Evolutionary conservation across 2,888 invertebrate genomes (phyloP).

Genomic region (Pristionchus maxplancki): DNA sequence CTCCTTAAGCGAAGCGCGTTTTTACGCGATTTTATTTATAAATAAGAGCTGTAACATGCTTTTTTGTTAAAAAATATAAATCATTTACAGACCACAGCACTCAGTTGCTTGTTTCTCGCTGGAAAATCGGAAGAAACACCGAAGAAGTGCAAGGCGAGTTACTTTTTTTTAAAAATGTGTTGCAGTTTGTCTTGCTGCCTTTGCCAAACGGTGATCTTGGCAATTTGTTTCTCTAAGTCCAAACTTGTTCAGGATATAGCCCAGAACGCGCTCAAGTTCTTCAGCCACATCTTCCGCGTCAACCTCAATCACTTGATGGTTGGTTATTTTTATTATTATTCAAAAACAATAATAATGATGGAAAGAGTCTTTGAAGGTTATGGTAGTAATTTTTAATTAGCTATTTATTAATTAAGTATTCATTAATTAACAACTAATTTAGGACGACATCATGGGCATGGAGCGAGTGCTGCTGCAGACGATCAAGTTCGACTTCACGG

Average conservation of each 20-base stretch:
- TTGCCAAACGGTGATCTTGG: no score
- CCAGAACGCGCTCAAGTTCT: neutral
- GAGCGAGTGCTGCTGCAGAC: conserved; percentile 96
- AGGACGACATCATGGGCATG: conserved; percentile 91
- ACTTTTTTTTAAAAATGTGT: neutral
- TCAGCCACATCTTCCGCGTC: conserved; percentile 8
- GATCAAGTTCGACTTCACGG: conserved; percentile 90
- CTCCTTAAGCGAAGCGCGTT: no score
- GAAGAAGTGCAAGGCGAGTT: conserved; percentile 91
- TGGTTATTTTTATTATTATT: no score
- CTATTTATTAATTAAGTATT: no score
- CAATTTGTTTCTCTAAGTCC: no score
- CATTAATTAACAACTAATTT: neutral
- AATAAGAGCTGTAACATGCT: no score
- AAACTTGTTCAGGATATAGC: neutral
- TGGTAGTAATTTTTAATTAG: no score
- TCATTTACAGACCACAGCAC: conserved; percentile 88
- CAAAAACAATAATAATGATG: no score
- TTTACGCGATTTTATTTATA: no score
- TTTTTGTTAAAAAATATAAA: no score
- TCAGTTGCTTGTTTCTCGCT: conserved; percentile 95
- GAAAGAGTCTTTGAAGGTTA: no score
- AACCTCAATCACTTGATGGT: conserved; percentile 29
- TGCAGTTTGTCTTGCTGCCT: neutral
- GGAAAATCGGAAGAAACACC: conserved; percentile 99